phyloP scores from a whole-genome alignment of 1,140 invertebrate species.

The Alviniconcha marisindica region DNA sequence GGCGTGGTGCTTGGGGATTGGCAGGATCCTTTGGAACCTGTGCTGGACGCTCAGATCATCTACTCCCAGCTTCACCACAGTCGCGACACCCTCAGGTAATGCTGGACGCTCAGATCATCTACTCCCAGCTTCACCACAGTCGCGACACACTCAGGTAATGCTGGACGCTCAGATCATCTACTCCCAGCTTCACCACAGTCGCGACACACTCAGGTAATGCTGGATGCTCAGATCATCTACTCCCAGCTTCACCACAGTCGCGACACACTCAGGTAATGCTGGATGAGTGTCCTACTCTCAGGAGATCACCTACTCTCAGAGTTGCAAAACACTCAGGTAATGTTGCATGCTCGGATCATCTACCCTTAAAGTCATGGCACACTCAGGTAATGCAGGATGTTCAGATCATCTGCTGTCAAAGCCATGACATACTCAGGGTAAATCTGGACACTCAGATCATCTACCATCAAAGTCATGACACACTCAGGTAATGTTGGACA shows the following conservation, averaged over 20 bases:
- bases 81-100: slow-evolving; percentile 50
- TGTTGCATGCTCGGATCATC: slow-evolving; percentile 47
- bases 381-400: slow-evolving; percentile 55
- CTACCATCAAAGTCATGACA: too few species aligned
- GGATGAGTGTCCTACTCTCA: too few species aligned
- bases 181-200: slow-evolving; percentile 51
- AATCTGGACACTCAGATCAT: slow-evolving; percentile 60
- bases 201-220: slow-evolving; percentile 40
- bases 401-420: slow-evolving; percentile 57
- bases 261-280: too few species aligned
- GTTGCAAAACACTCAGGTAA: slow-evolving; percentile 50
- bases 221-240: slow-evolving; percentile 64
- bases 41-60: slow-evolving; percentile 60
- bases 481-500: too few species aligned
- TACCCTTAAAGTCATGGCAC: slow-evolving; percentile 50
- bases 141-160: slow-evolving; percentile 52
- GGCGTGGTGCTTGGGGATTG: slow-evolving; percentile 60
- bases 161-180: slow-evolving; percentile 59
- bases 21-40: slow-evolving; percentile 59
- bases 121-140: slow-evolving; percentile 50
- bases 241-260: too few species aligned
- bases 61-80: slow-evolving; percentile 53
- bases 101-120: slow-evolving; percentile 50
- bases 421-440: slow-evolving; percentile 42
- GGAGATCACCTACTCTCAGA: slow-evolving; percentile 59